phyloP scores from a whole-genome alignment of 2,888 invertebrate species.

The Agriopis marginaria region DNA sequence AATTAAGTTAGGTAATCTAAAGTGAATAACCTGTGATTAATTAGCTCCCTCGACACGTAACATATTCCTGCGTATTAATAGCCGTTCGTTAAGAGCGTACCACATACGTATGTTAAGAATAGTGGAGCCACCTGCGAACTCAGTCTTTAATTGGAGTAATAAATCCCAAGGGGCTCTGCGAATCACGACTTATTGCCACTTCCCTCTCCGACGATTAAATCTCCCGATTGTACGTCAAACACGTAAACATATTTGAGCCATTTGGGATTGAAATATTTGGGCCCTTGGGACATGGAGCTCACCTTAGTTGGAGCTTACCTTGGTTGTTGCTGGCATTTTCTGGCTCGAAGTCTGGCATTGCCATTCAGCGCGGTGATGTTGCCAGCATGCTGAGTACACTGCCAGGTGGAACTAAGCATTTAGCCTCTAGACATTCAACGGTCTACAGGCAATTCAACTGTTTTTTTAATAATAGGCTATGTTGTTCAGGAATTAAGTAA shows the following conservation, averaged over 20 bases:
- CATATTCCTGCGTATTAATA: slow-evolving; percentile 17
- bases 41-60: slow-evolving; percentile 8
- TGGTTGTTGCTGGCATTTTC: no score
- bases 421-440: no score
- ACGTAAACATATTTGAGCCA: slow-evolving; percentile 9
- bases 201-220: slow-evolving; percentile 64
- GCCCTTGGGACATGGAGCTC: no score
- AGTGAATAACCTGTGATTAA: slow-evolving; percentile 13
- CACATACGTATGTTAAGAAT: slow-evolving; percentile 32
- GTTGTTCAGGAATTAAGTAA: no score
- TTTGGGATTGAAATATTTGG: no score
- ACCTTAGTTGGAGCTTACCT: no score
- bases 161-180: slow-evolving; percentile 59
- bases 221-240: slow-evolving; percentile 54
- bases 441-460: no score
- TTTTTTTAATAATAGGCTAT: no score
- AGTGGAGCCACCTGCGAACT: slow-evolving; percentile 51
- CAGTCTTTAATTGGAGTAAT: slow-evolving; percentile 60
- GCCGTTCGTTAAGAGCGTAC: slow-evolving; percentile 13
- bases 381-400: no score
- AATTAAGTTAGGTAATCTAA: slow-evolving; percentile 10
- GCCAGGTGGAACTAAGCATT: no score
- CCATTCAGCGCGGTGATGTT: no score
- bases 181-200: slow-evolving; percentile 66
- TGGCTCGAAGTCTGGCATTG: no score